Conservation (phyloP, 2,888 invertebrate genomes). For the Ommatoiulus sabulosus region DNA sequence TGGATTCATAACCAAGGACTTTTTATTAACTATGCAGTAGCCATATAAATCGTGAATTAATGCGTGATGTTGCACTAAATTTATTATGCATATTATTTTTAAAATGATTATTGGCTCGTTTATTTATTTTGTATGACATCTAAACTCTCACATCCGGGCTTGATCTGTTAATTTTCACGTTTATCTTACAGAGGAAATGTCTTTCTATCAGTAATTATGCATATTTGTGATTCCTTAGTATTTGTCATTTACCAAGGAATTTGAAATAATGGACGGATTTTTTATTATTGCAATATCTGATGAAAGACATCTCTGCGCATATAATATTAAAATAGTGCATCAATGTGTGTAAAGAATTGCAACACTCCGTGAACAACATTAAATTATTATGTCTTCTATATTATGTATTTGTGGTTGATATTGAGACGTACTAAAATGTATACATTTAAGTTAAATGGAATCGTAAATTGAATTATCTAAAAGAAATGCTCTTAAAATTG, state of each 20-base stretch:
- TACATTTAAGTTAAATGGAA: too few relatives aligned
- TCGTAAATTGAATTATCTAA: too few relatives aligned
- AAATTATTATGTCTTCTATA: conserved; percentile 1
- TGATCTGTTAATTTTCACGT: not conserved
- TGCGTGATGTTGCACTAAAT: not conserved
- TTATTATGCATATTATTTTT: not conserved
- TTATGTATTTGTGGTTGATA: not conserved
- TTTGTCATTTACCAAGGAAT: not conserved
- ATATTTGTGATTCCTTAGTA: not conserved
- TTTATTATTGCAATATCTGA: not conserved
- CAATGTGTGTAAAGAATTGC: not conserved
- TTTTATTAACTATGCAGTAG: conserved; percentile 3
- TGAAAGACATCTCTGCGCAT: not conserved
- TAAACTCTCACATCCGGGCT: not conserved
- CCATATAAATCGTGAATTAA: not conserved
- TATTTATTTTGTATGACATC: not conserved
- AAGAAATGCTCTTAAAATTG: too few relatives aligned
- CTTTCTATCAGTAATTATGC: not conserved
- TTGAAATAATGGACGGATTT: not conserved
- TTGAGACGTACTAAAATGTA: too few relatives aligned
- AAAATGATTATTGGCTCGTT: not conserved
- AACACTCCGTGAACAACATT: not conserved
- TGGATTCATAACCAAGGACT: not conserved
- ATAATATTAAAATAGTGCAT: not conserved
- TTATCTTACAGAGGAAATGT: not conserved